Conservation (phyloP, 2,888 invertebrate species). For the Arge pagana region DNA sequence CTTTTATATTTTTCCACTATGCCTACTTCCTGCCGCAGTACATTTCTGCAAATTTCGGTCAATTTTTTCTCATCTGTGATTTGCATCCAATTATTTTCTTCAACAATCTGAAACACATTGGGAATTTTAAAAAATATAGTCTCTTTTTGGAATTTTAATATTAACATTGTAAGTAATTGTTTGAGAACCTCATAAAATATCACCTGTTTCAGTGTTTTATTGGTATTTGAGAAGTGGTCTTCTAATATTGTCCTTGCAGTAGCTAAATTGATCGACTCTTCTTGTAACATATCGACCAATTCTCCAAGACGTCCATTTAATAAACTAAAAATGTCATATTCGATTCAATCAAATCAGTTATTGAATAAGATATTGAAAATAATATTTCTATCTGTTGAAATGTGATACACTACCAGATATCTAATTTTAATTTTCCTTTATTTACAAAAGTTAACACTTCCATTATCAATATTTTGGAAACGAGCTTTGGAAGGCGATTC, state of each 20-base stretch:
- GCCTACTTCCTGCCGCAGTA: constrained; percentile 69
- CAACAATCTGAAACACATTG: constrained; percentile 60
- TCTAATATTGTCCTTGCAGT: constrained; percentile 62
- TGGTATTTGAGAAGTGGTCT: constrained; percentile 58
- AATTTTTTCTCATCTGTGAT: constrained; percentile 68
- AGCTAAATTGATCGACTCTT: constrained; percentile 66
- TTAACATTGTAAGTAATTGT: constrained; percentile 9
- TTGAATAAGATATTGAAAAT: not conserved
- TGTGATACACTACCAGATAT: constrained; percentile 64
- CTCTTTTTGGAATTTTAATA: constrained; percentile 9
- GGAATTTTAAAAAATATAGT: constrained; percentile 17
- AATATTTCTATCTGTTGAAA: constrained; percentile 13
- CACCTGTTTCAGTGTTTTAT: too few relatives aligned
- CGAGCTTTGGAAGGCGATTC: constrained; percentile 62
- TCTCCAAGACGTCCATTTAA: constrained; percentile 66
- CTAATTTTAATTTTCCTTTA: constrained; percentile 64
- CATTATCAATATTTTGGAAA: constrained; percentile 73
- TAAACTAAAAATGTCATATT: constrained; percentile 52
- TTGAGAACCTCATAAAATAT: not conserved
- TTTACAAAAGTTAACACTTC: constrained; percentile 71
- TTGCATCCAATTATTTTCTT: constrained; percentile 68
- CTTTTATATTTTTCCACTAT: constrained; percentile 68
- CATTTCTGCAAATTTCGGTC: constrained; percentile 64
- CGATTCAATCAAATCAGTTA: constrained; percentile 1
- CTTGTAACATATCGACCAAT: constrained; percentile 66